These are phyloP conservation scores for Hypanus sabinus DNA, from an alignment of 2,113 vertebrate genomes.

Conservation along the genomic window DNA sequence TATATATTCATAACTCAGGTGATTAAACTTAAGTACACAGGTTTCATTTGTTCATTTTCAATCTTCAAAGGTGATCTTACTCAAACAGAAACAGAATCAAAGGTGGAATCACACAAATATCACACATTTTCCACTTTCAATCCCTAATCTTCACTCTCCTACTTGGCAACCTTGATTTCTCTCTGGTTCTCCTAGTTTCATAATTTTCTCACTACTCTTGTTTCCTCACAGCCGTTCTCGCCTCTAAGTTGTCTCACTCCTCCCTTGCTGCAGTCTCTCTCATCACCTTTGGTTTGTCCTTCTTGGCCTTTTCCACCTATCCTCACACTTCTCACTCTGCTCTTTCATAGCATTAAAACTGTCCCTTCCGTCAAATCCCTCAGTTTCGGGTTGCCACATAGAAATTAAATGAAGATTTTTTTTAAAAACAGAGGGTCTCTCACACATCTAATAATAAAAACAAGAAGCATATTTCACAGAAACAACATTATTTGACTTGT, in stretches of 20 bases:
- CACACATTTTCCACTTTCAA: conserved; percentile 14
- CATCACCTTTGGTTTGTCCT: neutral
- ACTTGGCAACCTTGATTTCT: neutral
- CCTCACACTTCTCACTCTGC: neutral
- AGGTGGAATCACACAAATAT: neutral
- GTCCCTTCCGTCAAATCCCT: neutral
- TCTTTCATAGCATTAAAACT: neutral
- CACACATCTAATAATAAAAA: neutral
- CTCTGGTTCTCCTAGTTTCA: neutral
- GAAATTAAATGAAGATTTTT: neutral
- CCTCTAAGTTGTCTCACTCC: neutral
- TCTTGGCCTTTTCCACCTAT: neutral
- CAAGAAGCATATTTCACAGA: neutral
- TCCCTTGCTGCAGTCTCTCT: neutral
- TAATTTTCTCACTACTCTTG: neutral
- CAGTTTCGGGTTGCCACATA: neutral
- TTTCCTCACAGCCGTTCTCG: neutral
- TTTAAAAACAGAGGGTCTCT: neutral
- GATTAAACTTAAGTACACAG: neutral
- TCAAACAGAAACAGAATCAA: neutral
- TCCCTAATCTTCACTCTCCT: neutral
- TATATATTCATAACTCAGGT: neutral
- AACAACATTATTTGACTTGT: neutral
- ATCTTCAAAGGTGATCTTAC: neutral
- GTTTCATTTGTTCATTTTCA: neutral